Base-by-base conservation (phyloP, 2,113 vertebrate genomes). In the Ciconia maguari region DNA sequence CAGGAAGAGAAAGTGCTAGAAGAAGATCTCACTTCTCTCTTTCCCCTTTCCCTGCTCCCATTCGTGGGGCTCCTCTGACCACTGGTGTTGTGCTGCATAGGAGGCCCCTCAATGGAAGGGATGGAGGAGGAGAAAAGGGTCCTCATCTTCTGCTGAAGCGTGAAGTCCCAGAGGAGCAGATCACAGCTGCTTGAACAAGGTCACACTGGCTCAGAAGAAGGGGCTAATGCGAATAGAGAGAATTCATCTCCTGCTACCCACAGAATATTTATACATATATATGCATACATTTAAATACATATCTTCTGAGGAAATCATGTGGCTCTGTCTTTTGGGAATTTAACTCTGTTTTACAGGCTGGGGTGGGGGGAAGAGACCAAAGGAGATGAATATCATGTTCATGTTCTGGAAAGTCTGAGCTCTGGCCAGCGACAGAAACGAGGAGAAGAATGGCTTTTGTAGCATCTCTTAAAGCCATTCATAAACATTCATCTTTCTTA, bases 251-350 rank as follows among this genome's bases (percentile, higher is more conserved):
- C 66, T 80, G 49, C 77, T 89, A 79, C 62, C 30, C 54, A 78
- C 78, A 83, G 89, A 93, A 93, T 89, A 89, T 94, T 64, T 89
- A 93, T 90, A 90, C 74, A 72, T 95, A 69, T 42, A 91, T 93
- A 89, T 90, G 71, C 79, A 94, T 85, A 81, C 29, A 88, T 93
- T 93, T 95, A 88, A 94, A 86, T 92, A 46, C 16, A 49, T 55
- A 49, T 74, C 25, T 57, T 94, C 87, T 62, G 49, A 93, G 41
- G 49, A 93, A 83, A 71, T 83, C 13, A 27, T 3, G 3, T 77
- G 36, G 7, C 19, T 64, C 51, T 83, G 9, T 83, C 82, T 70
- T 87, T 76, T 81, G 58, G 46, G 51, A 90, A 62, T 96, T 64
- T 64, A 85, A 72, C 16, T 81, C 48, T 61, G 11, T 90, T 6